phyloP scores from a whole-genome alignment of 2,113 vertebrate species.

The Elephas maximus region DNA sequence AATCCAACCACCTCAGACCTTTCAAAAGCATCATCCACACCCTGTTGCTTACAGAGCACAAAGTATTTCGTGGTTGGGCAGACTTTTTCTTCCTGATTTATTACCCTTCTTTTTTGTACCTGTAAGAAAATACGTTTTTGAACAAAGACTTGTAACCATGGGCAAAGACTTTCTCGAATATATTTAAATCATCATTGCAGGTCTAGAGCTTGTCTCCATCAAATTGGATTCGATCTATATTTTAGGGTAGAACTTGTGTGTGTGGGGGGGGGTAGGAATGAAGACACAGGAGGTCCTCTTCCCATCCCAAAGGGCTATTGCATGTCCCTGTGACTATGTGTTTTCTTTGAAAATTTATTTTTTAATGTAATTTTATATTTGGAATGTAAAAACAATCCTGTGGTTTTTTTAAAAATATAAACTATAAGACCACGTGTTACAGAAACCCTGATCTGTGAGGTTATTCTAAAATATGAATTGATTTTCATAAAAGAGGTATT shows the following conservation, averaged over 20 bases:
- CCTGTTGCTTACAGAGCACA: neutral
- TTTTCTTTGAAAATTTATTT: conserved; percentile 37
- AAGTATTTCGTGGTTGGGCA: neutral
- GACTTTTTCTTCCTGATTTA: conserved; percentile 55
- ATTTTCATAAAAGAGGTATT: conserved; percentile 41
- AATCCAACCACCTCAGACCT: conserved; percentile 33
- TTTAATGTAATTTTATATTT: conserved; percentile 21
- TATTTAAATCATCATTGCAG: conserved; percentile 5
- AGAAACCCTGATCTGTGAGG: conserved; percentile 1
- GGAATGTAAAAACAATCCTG: neutral
- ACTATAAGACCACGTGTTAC: neutral
- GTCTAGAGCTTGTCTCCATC: neutral
- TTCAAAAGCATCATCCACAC: conserved; percentile 13
- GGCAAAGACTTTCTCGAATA: neutral
- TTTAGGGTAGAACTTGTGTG: neutral
- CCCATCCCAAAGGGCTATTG: neutral
- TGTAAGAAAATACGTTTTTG: conserved; percentile 53
- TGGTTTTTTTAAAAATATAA: conserved; percentile 1
- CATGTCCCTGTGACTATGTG: neutral
- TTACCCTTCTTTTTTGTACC: neutral
- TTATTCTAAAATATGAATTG: neutral
- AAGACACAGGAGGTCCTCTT: neutral
- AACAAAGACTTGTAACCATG: conserved; percentile 39
- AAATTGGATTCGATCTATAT: conserved; percentile 25
- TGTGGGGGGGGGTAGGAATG: neutral